A percentile compares a stretch with the other conserved stretches of the same genome.
These are phyloP conservation scores for Muraenolepis orangiensis DNA, from an alignment of 2,797 vertebrate genomes.

Conservation along the genomic window DNA sequence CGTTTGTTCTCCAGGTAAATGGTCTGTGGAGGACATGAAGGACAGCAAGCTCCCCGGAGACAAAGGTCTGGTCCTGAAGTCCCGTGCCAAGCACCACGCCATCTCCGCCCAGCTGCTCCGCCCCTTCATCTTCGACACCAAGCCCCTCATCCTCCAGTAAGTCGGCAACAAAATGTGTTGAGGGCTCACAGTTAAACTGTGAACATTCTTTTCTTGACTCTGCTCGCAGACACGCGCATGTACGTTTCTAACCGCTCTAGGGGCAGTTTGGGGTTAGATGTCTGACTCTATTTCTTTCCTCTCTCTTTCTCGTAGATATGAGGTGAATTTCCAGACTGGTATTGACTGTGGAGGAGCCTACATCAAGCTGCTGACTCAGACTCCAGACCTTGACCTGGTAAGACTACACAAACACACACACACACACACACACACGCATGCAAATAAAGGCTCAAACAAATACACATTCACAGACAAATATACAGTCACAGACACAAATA, in stretches of 20 bases:
- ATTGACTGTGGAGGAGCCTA: conserved; percentile 98
- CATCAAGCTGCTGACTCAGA: conserved; percentile 91
- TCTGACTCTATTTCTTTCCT: not conserved
- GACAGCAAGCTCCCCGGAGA: conserved; percentile 91
- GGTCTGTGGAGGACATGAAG: conserved; percentile 94
- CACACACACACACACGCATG: not conserved
- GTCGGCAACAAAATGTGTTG: conserved; percentile 42
- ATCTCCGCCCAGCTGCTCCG: conserved; percentile 85
- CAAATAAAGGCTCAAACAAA: not conserved
- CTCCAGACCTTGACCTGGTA: conserved; percentile 85
- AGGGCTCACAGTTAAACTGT: too few relatives aligned
- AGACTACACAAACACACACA: conserved; percentile 35
- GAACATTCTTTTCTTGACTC: too few relatives aligned
- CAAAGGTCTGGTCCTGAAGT: conserved; percentile 90
- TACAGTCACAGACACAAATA: not conserved
- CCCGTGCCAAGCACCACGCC: conserved; percentile 94
- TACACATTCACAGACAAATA: not conserved
- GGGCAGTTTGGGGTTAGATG: too few relatives aligned
- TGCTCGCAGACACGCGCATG: too few relatives aligned
- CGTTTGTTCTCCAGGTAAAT: conserved; percentile 79
- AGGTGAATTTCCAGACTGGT: conserved; percentile 96
- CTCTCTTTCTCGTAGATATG: conserved; percentile 76
- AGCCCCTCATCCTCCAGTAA: conserved; percentile 93
- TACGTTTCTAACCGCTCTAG: too few relatives aligned
- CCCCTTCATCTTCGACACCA: conserved; percentile 88